Evolutionary conservation across 1,140 invertebrate genomes (phyloP).

Genomic region (Drosophila mauritiana): DNA sequence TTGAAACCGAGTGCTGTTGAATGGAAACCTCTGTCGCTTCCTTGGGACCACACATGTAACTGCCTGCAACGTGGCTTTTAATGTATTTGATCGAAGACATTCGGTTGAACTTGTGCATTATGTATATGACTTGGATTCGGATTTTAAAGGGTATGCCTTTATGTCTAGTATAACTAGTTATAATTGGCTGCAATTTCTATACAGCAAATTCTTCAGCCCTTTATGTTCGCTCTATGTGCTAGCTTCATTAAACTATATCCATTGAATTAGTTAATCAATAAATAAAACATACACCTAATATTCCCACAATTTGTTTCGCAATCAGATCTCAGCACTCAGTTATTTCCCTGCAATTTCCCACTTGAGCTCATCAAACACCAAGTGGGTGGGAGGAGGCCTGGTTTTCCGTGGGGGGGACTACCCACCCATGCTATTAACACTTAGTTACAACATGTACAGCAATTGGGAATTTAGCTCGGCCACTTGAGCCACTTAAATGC

Average conservation of each 20-base stretch:
- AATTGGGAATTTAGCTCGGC: constrained; percentile 56
- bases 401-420: background rate
- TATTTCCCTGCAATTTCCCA: constrained; percentile 23
- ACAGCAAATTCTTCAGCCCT: too few relatives aligned
- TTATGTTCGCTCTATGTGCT: too few relatives aligned
- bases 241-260: too few relatives aligned
- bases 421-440: constrained; percentile 39
- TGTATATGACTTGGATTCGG: too few relatives aligned
- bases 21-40: background rate
- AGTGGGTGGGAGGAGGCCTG: background rate
- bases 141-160: too few relatives aligned
- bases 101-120: background rate
- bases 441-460: constrained; percentile 52
- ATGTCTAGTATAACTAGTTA: too few relatives aligned
- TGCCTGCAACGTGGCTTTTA: background rate
- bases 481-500: constrained; percentile 68
- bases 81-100: background rate
- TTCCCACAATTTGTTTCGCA: background rate
- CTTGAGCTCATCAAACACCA: constrained; percentile 35
- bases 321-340: background rate
- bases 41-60: background rate
- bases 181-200: too few relatives aligned
- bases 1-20: background rate
- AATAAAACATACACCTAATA: background rate
- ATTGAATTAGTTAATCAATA: too few relatives aligned